Conservation (phyloP, 2,113 vertebrate species). For the Burhinus oedicnemus region DNA sequence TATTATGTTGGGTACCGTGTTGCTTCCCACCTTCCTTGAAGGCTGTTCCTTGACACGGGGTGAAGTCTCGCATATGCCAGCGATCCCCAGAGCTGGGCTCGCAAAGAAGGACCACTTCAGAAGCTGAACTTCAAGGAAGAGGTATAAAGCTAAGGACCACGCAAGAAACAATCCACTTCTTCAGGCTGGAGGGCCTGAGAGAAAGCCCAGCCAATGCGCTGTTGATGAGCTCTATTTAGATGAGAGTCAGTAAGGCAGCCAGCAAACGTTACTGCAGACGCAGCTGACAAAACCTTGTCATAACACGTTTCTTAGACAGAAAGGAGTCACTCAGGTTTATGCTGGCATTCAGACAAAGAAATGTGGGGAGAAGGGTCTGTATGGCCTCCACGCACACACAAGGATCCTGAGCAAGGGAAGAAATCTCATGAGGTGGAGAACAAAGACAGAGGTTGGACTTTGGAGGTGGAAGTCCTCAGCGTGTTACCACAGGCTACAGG, state of each 20-base stretch:
- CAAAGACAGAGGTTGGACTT: not conserved
- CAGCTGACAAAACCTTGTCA: not conserved
- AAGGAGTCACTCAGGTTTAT: not conserved
- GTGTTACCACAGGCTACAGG: not conserved
- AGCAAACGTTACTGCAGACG: not conserved
- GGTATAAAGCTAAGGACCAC: not conserved
- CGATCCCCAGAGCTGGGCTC: not conserved
- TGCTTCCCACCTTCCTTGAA: not conserved
- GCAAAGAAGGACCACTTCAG: not conserved
- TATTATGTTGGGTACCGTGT: rapidly evolving
- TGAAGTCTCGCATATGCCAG: rapidly evolving
- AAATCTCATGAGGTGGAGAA: not conserved
- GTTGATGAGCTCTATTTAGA: not conserved
- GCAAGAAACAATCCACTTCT: rapidly evolving
- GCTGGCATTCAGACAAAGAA: not conserved
- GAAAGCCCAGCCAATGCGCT: not conserved
- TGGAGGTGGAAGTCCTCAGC: not conserved
- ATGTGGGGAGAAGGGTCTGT: not conserved
- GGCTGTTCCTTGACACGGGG: not conserved
- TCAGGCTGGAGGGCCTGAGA: not conserved
- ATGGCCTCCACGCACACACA: rapidly evolving
- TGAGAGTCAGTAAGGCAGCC: not conserved
- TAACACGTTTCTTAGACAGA: not conserved
- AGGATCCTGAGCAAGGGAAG: not conserved
- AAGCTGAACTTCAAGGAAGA: not conserved